phyloP scores from a whole-genome alignment of 1,140 invertebrate species.

The Pseudoatta argentina region DNA sequence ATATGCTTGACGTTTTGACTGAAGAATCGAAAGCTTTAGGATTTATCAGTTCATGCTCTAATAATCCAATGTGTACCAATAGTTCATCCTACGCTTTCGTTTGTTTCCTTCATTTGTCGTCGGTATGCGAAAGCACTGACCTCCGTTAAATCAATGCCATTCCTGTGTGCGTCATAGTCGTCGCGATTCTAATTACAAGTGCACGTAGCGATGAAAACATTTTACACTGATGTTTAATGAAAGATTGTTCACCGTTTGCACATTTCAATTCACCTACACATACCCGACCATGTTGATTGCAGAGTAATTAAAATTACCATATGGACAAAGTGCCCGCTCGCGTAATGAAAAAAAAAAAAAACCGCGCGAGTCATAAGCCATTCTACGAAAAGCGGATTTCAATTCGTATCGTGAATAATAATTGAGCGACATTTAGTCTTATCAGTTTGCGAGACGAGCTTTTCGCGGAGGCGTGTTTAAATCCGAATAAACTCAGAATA shows the following conservation, averaged over 20 bases:
- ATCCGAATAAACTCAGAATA: neutral
- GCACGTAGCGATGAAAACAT: neutral
- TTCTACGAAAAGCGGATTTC: neutral
- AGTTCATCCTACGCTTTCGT: constrained; percentile 15
- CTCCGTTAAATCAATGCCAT: constrained; percentile 34
- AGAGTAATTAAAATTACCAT: constrained; percentile 23
- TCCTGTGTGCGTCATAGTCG: neutral
- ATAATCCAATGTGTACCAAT: constrained; percentile 63
- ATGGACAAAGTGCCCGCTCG: neutral
- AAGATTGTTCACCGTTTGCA: neutral
- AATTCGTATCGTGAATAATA: neutral
- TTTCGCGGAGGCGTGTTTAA: neutral
- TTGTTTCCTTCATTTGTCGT: constrained; percentile 10
- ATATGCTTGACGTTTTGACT: constrained; percentile 37
- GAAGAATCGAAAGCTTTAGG: constrained; percentile 61
- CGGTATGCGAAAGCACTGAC: neutral
- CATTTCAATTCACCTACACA: neutral
- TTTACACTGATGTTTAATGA: neutral
- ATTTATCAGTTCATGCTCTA: constrained; percentile 74
- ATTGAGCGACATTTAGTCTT: constrained; percentile 23
- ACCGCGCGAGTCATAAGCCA: neutral
- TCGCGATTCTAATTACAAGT: constrained; percentile 25
- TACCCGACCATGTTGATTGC: neutral
- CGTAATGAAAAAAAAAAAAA: neutral
- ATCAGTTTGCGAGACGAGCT: neutral